Evolutionary conservation across 1,140 invertebrate species (phyloP), one percentile per base, ranked within the genome.

Genomic region (Nebria ingens): DNA sequence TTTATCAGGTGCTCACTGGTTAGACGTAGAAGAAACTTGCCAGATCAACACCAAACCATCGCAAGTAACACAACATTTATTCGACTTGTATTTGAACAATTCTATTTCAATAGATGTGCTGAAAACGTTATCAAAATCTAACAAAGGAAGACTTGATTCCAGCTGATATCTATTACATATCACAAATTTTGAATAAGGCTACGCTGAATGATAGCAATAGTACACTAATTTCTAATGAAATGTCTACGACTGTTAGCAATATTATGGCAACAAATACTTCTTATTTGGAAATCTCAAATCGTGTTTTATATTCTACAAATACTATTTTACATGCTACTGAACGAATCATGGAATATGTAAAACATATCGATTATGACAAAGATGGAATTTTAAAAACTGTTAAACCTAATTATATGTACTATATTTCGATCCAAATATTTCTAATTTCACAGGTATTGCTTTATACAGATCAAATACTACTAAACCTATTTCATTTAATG

Each of bases 361-460:
- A 52, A 0, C 45, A 56, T 20, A 52, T 62, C n/a, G 25, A 59
- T 51, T 19, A 19, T 1, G 58, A 61, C 13, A 45, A 38, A 19
- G 61, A 62, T 49, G 55, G 60, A 1, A 49, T 71, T 63, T 59
- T 64, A 66, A n/a, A 69, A 38, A 66, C 70, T 51, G 58, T 74
- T 25, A 68, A 75, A 59, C 65, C 69, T 51, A 65, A 73, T 63
- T 70, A 73, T 68, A 53, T 77, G 9, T 67, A 74, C 49, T 77
- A 79, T 62, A 65, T 74, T 29, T 73, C 76, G 76, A 77, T 65
- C 79, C 79, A 1, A 42, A 56, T 4, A 57, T 68, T 22, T 76
- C 72, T 34, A 79, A 81, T 60, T 65, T 80, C 23, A 76, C 75
- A 40, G 79, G 79, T n/a, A 62, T 82, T 40, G 76, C 75, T n/a